Evolutionary conservation across 2,797 vertebrate genomes (phyloP), one percentile per base, ranked within the genome.

Genomic region (Rachycentron canadum): DNA sequence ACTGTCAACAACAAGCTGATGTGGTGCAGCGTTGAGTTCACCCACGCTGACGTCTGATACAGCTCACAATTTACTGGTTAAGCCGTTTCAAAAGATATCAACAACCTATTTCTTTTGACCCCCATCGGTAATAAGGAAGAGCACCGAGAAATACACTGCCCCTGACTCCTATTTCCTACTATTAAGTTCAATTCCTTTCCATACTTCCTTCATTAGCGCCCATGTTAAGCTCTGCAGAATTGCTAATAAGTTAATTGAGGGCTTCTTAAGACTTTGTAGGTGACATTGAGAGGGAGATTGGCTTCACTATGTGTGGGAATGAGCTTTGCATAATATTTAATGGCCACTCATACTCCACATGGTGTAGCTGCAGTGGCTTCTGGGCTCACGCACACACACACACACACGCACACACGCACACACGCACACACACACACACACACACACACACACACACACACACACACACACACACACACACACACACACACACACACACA

Each of bases 171-270:
- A 65, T 84, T 86, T 90, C 84, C 84, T 73, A 21, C 47, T 43
- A 86, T 88, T 78, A 85, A 32, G 71, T 81, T 76, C 2, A 82
- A 85, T 84, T 89, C 83, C 88, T 78, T 53, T 67, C 79, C 63
- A 63, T 59, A 67, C 82, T 80, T 68, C 84, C 86, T 80, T 91
- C 89, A 91, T 92, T 91, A 92, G 90, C 32, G 26, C 25, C 61
- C 67, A 59, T 76, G 83, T 90, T 90, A 88, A 90, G 89, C 89
- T 84, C 82, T 79, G 83, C 85, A 84, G 90, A 85, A 83, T 82
- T 83, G 76, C 84, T 91, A 92, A 92, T 87, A 86, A 86, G 85
- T 88, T 93, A 92, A 93, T 91, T 89, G 86, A 87, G 88, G 84
- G 79, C 87, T 92, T 89, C 89, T 92, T 90, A 90, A 88, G 88